Conservation (phyloP, 2,113 vertebrate genomes). For the Physeter macrocephalus region DNA sequence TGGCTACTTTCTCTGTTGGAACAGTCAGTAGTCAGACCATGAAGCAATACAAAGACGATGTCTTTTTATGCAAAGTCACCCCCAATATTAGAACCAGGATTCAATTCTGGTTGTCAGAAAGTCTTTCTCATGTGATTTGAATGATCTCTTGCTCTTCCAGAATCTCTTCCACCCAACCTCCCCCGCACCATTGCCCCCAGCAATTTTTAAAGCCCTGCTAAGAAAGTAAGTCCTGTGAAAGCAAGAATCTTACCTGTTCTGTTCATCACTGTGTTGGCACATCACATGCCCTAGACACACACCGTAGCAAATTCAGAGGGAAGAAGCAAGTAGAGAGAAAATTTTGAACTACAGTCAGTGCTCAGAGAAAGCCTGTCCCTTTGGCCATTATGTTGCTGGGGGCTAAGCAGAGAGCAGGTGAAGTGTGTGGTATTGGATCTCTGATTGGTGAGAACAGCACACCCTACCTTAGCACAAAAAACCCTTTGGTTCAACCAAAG, state of each 20-base stretch:
- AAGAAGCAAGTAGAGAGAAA: neutral
- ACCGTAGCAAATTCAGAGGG: neutral
- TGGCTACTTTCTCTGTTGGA: neutral
- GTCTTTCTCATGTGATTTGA: neutral
- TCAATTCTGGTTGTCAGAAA: neutral
- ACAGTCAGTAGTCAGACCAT: neutral
- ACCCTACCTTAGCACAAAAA: neutral
- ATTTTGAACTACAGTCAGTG: neutral
- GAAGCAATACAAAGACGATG: neutral
- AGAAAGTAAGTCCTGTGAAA: neutral
- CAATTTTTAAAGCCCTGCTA: neutral
- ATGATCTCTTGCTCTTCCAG: neutral
- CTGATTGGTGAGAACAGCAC: neutral
- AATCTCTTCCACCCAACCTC: neutral
- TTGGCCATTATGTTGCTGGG: neutral
- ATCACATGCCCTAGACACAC: too few relatives aligned
- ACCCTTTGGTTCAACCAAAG: neutral
- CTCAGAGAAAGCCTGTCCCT: neutral
- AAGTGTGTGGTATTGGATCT: accelerated
- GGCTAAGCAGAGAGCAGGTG: neutral
- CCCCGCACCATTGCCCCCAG: neutral
- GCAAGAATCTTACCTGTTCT: neutral
- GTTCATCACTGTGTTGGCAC: neutral
- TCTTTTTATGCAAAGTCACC: neutral
- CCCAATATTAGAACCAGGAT: neutral